phyloP scores from a whole-genome alignment of 2,888 invertebrate species.

The Saturnia pavonia region DNA sequence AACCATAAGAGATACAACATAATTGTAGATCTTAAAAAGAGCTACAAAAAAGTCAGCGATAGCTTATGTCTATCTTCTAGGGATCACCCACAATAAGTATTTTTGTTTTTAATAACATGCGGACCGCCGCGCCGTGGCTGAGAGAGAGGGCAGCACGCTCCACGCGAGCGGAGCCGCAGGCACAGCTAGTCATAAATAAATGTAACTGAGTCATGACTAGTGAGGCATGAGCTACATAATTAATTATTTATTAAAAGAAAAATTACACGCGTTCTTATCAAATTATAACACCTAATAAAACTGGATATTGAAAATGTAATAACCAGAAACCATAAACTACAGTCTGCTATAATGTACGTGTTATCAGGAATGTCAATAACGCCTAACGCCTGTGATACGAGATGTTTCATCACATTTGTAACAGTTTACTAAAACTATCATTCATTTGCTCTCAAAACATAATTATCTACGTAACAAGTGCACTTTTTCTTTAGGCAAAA shows the following conservation, averaged over 20 bases:
- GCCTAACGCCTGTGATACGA: constrained; percentile 33
- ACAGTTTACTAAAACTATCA: constrained; percentile 32
- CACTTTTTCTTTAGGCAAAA: too few relatives aligned
- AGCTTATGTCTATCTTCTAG: too few relatives aligned
- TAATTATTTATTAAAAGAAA: too few relatives aligned
- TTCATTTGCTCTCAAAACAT: constrained; percentile 36
- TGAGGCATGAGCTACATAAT: not conserved
- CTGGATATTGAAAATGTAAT: not conserved
- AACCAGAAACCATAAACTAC: constrained; percentile 1
- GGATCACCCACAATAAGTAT: too few relatives aligned
- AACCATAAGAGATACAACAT: too few relatives aligned
- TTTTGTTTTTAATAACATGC: too few relatives aligned
- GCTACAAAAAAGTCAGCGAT: too few relatives aligned
- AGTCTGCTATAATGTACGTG: not conserved
- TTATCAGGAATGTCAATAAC: constrained; percentile 38
- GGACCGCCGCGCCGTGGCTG: too few relatives aligned
- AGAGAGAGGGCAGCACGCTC: too few relatives aligned
- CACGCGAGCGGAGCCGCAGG: too few relatives aligned
- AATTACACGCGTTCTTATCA: not conserved
- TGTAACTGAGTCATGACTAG: constrained; percentile 2
- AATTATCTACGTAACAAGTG: constrained; percentile 28
- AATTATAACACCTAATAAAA: constrained; percentile 6
- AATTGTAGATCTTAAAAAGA: too few relatives aligned
- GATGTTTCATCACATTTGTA: constrained; percentile 30
- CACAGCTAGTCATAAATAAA: constrained; percentile 3